Evolutionary conservation across 2,888 invertebrate species (phyloP).

Genomic region (Perithous albicinctus): DNA sequence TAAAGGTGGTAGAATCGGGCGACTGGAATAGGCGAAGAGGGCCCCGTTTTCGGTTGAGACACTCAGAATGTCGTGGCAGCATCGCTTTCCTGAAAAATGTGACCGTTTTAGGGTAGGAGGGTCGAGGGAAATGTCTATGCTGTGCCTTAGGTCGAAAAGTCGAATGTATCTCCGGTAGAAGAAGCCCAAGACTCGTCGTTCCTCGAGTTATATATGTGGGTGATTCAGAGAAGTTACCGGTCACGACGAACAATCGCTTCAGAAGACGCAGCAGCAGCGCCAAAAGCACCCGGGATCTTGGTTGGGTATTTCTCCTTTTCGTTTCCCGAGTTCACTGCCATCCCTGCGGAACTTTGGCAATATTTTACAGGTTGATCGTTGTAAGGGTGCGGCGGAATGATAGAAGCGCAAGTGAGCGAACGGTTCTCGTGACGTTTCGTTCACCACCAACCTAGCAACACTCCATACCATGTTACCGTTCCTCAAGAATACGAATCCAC

Average conservation of each 20-base stretch:
- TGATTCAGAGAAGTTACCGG: slow-evolving; percentile 80
- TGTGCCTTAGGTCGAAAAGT: slow-evolving; percentile 67
- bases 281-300: slow-evolving; percentile 72
- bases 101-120: slow-evolving; percentile 17
- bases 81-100: slow-evolving; percentile 70
- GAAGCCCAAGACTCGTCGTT: slow-evolving; percentile 73
- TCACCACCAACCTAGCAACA: slow-evolving; percentile 8
- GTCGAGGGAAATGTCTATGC: slow-evolving; percentile 4
- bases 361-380: slow-evolving; percentile 79
- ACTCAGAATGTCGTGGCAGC: slow-evolving; percentile 8
- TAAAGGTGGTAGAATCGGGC: slow-evolving; percentile 23
- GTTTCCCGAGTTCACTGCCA: slow-evolving; percentile 60
- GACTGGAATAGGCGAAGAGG: slow-evolving; percentile 31
- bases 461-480: slow-evolving; percentile 44
- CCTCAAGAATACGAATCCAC: slow-evolving; percentile 39
- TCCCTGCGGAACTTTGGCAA: slow-evolving; percentile 80
- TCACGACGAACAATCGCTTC: slow-evolving; percentile 80
- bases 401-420: slow-evolving; percentile 65
- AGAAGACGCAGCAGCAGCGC: slow-evolving; percentile 29
- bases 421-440: slow-evolving; percentile 73
- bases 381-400: slow-evolving; percentile 58
- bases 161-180: slow-evolving; percentile 64
- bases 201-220: slow-evolving; percentile 81
- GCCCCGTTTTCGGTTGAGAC: slow-evolving; percentile 33
- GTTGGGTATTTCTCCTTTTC: slow-evolving; percentile 68